Conservation (phyloP, 2,888 invertebrate genomes). For the Bruchidius siliquastri region DNA sequence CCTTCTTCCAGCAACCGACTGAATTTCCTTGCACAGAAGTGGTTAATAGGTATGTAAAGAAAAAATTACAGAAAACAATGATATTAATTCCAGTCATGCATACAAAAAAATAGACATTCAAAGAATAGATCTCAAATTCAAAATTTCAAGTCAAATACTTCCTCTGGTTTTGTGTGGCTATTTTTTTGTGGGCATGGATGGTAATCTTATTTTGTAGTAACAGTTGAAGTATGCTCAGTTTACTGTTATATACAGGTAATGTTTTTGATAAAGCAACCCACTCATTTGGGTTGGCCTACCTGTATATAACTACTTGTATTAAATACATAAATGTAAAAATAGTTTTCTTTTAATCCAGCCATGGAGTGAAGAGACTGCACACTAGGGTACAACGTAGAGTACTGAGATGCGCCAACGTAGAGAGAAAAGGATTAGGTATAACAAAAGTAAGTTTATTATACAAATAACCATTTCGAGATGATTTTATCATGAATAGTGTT, state of each 20-base stretch:
- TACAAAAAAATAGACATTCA: too few relatives aligned
- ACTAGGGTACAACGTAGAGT: slow-evolving; percentile 83
- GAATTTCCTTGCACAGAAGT: slow-evolving; percentile 81
- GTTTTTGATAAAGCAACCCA: too few relatives aligned
- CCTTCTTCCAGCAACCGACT: slow-evolving; percentile 94
- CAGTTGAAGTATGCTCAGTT: too few relatives aligned
- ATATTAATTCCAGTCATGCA: too few relatives aligned
- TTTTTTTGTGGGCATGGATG: too few relatives aligned
- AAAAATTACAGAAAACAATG: slow-evolving; percentile 38
- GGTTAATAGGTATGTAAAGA: slow-evolving; percentile 72
- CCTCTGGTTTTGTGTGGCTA: too few relatives aligned
- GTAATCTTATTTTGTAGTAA: too few relatives aligned
- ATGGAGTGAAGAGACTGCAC: slow-evolving; percentile 78
- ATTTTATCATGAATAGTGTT: background rate
- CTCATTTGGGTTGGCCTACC: too few relatives aligned
- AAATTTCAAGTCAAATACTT: too few relatives aligned
- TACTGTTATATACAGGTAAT: too few relatives aligned
- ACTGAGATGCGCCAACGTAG: slow-evolving; percentile 81
- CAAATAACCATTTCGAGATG: slow-evolving; percentile 5
- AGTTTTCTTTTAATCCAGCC: slow-evolving; percentile 45
- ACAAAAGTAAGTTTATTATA: slow-evolving; percentile 64
- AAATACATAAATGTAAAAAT: background rate
- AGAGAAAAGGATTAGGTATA: slow-evolving; percentile 81
- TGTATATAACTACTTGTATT: too few relatives aligned
- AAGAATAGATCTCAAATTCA: too few relatives aligned